Evolutionary conservation across 2,888 invertebrate species (phyloP).

Genomic region (Alviniconcha strummeri): DNA sequence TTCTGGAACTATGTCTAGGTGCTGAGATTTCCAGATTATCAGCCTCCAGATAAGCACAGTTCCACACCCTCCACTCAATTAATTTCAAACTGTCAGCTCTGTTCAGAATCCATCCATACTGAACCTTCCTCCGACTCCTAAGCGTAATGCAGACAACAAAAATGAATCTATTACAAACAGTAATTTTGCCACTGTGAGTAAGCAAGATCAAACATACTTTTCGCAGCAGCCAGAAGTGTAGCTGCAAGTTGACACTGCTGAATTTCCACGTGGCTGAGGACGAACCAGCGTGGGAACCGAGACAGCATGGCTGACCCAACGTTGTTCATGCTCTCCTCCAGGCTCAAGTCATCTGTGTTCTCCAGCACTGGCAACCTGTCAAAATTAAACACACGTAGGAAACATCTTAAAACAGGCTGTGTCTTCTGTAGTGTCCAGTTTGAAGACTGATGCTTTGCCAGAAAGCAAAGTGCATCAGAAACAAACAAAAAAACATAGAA

Average conservation of each 20-base stretch:
- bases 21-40: too few species aligned
- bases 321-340: slow-evolving; percentile 77
- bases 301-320: slow-evolving; percentile 77
- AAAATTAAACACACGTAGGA: not conserved
- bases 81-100: too few species aligned
- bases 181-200: too few species aligned
- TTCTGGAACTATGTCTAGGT: too few species aligned
- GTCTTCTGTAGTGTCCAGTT: not conserved
- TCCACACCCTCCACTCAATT: too few species aligned
- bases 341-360: slow-evolving; percentile 79
- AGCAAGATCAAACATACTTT: slow-evolving; percentile 74
- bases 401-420: not conserved
- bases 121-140: too few species aligned
- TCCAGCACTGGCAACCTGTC: slow-evolving; percentile 84
- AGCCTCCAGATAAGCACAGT: too few species aligned
- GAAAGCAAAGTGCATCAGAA: too few species aligned
- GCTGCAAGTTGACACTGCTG: slow-evolving; percentile 87
- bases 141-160: too few species aligned
- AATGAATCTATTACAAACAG: too few species aligned
- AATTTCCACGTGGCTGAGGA: slow-evolving; percentile 86
- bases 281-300: slow-evolving; percentile 85
- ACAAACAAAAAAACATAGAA: too few species aligned
- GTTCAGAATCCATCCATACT: too few species aligned
- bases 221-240: slow-evolving; percentile 84
- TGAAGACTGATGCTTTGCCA: not conserved